Evolutionary conservation across 2,113 vertebrate species (phyloP), one percentile per base, ranked within the genome.

Genomic region (Oreotrochilus melanogaster): DNA sequence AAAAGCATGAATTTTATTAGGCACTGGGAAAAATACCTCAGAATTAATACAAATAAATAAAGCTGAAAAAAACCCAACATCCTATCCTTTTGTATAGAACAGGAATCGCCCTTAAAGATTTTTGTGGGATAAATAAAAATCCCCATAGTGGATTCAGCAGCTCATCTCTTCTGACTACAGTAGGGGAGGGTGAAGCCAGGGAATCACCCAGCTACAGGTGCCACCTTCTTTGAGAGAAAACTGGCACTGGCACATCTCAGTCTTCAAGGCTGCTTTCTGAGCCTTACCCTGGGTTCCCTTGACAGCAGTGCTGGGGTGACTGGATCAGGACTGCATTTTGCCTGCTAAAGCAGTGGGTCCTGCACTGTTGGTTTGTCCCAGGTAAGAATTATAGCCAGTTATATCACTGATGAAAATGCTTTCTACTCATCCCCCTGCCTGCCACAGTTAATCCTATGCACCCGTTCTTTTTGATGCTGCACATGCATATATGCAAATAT

Each of bases 1-100:
- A 61, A 70, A 88, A 87, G 30, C n/a, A 72, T 57, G 35, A 79
- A 85, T 85, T 82, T 31, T 65, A 7, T 78, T 82, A 71, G 31
- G 45, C 17, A 42, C 17, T 16, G 70, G 56, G 43, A 94, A 87
- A 94, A 89, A 78, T 57, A 50, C 31, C 33, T 74, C n/a, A 51
- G 74, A 88, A 88, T 64, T 78, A 4, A 23, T 56, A 60, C 25
- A 58, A 78, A 75, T 60, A 62, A 18, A 60, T 5, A 76, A 53
- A 19, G 1, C 28, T 70, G 22, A 57, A 62, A 79, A 62, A 12
- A 10, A 10, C 39, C 76, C 86, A 57, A n/a, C 5, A 45, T 22
- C 47, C 10, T 57, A 42, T 42, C 3, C 8, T 84, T 89, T 56
- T 74, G n/a, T 51, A 17, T 73, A 9, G 1, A 2, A 30, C 19